phyloP scores from a whole-genome alignment of 2,888 invertebrate genomes.

The Liopterus haemorrhoidalis region DNA sequence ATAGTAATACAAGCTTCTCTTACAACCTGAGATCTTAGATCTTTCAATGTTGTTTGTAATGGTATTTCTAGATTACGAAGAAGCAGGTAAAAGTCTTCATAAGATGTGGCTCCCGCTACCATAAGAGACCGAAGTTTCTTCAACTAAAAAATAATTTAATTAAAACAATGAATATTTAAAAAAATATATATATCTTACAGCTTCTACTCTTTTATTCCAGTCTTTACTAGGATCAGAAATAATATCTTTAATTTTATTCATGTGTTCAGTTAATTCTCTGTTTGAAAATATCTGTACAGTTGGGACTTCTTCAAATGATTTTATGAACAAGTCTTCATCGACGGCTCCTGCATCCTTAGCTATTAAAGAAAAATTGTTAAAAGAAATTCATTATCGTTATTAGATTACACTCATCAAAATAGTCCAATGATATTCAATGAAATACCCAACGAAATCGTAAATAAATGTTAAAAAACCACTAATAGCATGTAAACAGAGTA shows the following conservation, averaged over 20 bases:
- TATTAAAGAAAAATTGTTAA: constrained; percentile 8
- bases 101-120: constrained; percentile 66
- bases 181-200: constrained; percentile 53
- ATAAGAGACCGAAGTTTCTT: constrained; percentile 80
- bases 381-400: background rate
- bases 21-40: constrained; percentile 85
- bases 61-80: constrained; percentile 75
- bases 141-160: constrained; percentile 55
- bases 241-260: constrained; percentile 65
- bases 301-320: constrained; percentile 77
- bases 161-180: constrained; percentile 10
- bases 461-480: background rate
- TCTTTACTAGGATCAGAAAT: constrained; percentile 78
- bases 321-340: constrained; percentile 81
- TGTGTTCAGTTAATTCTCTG: constrained; percentile 75
- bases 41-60: constrained; percentile 76
- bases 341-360: constrained; percentile 69
- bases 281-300: constrained; percentile 76
- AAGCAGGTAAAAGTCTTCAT: constrained; percentile 67
- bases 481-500: background rate
- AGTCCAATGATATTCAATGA: background rate
- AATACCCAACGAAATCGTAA: background rate
- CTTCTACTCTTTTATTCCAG: constrained; percentile 93
- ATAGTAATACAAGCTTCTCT: constrained; percentile 94
- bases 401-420: no score